Conservation (phyloP, 2,888 invertebrate genomes). For the Metopia argyrocephala region DNA sequence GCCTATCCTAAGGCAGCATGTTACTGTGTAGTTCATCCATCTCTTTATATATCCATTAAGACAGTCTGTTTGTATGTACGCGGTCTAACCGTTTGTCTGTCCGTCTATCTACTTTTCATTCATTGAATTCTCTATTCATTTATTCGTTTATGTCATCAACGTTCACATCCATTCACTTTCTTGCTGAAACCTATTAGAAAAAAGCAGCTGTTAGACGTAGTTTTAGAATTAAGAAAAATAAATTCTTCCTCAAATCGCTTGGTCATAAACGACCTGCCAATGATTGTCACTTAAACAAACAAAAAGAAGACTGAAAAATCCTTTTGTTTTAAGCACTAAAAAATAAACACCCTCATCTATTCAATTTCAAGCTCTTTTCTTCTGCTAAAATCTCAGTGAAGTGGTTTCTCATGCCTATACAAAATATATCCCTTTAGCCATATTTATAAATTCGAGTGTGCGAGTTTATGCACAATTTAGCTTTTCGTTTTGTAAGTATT, state of each 20-base stretch:
- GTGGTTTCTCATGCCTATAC: background rate
- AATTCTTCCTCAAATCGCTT: conserved; percentile 32
- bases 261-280: conserved; percentile 61
- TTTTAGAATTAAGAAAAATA: conserved; percentile 36
- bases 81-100: background rate
- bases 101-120: background rate
- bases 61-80: conserved; percentile 8
- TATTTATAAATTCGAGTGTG: background rate
- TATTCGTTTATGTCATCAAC: conserved; percentile 29
- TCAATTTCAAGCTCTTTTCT: conserved; percentile 24
- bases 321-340: conserved; percentile 44
- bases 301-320: background rate
- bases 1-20: conserved; percentile 40
- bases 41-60: background rate
- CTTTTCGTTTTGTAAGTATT: background rate
- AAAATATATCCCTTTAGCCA: conserved; percentile 5
- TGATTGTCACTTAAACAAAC: conserved; percentile 59
- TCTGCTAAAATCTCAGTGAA: conserved; percentile 22
- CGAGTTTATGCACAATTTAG: conserved; percentile 17
- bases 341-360: conserved; percentile 35
- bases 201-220: conserved; percentile 31
- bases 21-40: conserved; percentile 31
- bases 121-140: conserved; percentile 27
- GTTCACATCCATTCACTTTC: conserved; percentile 27
- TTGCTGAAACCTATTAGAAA: conserved; percentile 14